Conservation (phyloP, 2,888 invertebrate genomes). For the Oligia fasciuncula region DNA sequence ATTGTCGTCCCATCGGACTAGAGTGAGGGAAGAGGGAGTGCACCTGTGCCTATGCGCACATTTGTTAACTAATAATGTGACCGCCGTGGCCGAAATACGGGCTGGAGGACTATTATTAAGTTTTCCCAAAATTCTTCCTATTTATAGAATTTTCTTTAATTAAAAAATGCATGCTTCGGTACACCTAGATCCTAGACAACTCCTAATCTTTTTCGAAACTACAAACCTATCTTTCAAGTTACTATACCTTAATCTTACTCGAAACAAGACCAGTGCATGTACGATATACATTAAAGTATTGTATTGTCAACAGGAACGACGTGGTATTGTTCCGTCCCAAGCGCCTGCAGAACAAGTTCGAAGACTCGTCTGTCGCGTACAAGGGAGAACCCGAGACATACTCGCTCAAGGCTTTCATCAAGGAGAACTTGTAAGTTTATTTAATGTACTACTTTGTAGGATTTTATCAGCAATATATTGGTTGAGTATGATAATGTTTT, state of each 20-base stretch:
- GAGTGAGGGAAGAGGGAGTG: too few relatives aligned
- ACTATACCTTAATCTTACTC: neutral
- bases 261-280: neutral
- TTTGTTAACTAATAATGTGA: too few relatives aligned
- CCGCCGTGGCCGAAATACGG: too few relatives aligned
- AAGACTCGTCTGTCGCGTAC: constrained; percentile 93
- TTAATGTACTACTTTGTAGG: neutral
- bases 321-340: constrained; percentile 97
- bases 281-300: neutral
- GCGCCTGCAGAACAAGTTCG: constrained; percentile 97
- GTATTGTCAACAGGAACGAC: constrained; percentile 90
- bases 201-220: neutral
- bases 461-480: neutral
- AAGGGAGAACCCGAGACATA: constrained; percentile 92
- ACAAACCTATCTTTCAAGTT: neutral
- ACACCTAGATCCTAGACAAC: neutral
- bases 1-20: too few relatives aligned
- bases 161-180: neutral
- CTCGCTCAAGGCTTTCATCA: constrained; percentile 95
- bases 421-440: constrained; percentile 94
- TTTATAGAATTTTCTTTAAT: neutral
- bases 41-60: too few relatives aligned
- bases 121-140: neutral
- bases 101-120: neutral
- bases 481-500: neutral